Evolutionary conservation across 1,140 invertebrate species (phyloP), one percentile per base, ranked within the genome.

Genomic region (Bombus impatiens): DNA sequence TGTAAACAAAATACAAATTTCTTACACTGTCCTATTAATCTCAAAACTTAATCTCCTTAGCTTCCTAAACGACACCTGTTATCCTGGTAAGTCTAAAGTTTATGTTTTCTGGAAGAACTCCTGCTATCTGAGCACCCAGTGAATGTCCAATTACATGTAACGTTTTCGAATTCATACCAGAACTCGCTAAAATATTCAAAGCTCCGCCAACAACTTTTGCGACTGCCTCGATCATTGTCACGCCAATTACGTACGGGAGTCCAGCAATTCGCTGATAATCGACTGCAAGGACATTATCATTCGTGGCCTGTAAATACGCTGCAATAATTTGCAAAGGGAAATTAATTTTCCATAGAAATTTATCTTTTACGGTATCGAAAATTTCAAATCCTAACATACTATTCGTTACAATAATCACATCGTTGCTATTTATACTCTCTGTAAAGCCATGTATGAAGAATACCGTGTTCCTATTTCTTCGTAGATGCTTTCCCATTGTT

Each of bases 191-290:
- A 40, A 0, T 25, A 6, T 70, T 40, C 3, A 70, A 3, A 40
- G 37, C 68, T 4, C 3, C 4, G 35, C 35, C 68, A 25, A 70
- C 0, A 5, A 0, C 3, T 25, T 22, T 70, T 12, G 18, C 35
- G 1, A 70, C 8, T 25, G 0, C 0, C 0, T 32, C 10, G 0
- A 70, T 1, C 4, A 28, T 3, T 40, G 4, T 0, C 8, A 10
- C 8, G 0, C 1, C 2, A n/a, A 0, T 0, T 68, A 1, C 0
- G 9, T 70, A 70, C 22, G 18, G 8, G 1, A 37, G 8, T 22
- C 0, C 4, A 0, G 68, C 35, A 40, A 40, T 40, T 3, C 0
- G 2, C 2, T 4, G 9, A 25, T 70, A 70, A 70, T 70, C 68
- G 8, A 70, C 0, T 28, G 68, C 68, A 40, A 70, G 35, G 12